Percentiles rank a stretch among this genome's conserved stretches.
Evolutionary conservation across 1,140 invertebrate genomes (phyloP).

Genomic region (Melipona quadrifasciata): DNA sequence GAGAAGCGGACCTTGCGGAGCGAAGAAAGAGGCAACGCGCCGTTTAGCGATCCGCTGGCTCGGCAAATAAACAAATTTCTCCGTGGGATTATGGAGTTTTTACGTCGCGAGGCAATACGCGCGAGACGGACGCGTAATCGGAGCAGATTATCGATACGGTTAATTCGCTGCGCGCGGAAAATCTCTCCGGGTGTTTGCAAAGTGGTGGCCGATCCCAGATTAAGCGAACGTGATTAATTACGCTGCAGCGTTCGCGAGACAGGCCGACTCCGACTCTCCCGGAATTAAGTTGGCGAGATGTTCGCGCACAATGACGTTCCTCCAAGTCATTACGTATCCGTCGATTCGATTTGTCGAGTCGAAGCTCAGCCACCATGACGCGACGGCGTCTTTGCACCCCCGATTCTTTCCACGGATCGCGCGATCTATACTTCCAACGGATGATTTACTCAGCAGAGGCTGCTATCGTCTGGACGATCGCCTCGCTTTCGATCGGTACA

Average conservation of each 20-base stretch:
- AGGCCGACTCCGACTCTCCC: constrained; percentile 19
- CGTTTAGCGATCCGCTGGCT: not conserved
- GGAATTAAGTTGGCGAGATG: constrained; percentile 38
- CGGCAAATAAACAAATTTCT: not conserved
- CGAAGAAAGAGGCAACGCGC: not conserved
- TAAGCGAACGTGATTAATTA: constrained; percentile 62
- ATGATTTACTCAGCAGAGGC: not conserved
- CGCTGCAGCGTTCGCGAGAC: constrained; percentile 40
- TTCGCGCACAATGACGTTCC: not conserved
- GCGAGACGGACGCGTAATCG: constrained; percentile 43
- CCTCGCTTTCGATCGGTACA: not conserved
- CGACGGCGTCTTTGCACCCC: not conserved
- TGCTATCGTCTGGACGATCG: constrained; percentile 33
- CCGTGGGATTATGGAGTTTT: constrained; percentile 5
- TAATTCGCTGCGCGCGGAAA: constrained; percentile 38
- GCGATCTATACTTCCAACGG: not conserved
- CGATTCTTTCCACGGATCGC: not conserved
- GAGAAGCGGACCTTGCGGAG: not conserved
- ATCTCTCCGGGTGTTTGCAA: constrained; percentile 57
- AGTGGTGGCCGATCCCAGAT: constrained; percentile 61
- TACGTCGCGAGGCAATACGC: constrained; percentile 14
- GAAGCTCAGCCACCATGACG: not conserved
- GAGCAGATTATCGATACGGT: constrained; percentile 44
- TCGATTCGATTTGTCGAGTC: too few species aligned
- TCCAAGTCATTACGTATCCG: not conserved